Base-by-base conservation (phyloP, 30 jellyfish, hydroid and myxozoan species). In the Hydractinia echinata region DNA sequence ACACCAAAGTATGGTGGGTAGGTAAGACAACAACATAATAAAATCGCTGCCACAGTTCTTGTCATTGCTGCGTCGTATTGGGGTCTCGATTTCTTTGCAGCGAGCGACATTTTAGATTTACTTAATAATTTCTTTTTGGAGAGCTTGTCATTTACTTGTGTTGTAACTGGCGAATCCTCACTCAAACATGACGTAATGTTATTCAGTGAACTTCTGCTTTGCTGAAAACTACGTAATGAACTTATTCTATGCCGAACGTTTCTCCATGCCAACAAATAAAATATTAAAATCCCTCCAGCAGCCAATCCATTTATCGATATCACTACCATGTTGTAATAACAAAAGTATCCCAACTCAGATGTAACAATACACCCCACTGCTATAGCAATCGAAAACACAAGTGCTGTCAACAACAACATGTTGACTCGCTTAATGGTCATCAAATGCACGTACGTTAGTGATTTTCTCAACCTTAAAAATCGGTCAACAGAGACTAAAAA, bases 41-140 rank as follows among this genome's bases (percentile, higher is more conserved):
- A 52, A 71, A 71, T 71, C 60, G 81, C 81, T 71, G 81, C 81
- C 14, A 71, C 81, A 19, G 81, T 71, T 71, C 81, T 54, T 19
- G 81, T 71, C 81, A 71, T 71, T 9, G 81, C 69, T 19, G 81
- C 81, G n/a, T 71, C 81, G 67, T 71, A 71, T 19, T 71, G 81
- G 0, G 55, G 81, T 52, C 52, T 71, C 5, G 81, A 19, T 19
- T 58, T 71, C n/a, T 50, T 30, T 52, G 52, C 10, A 7, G 30
- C 81, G n/a, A 71, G 30, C 15, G 81, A 19, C 4, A 10, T 9
- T 71, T 71, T 13, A 0, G 55, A 48, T 19, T 71, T 71, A 50
- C 81, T 10, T 58, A 71, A 71, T 30, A 30, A 30, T 30, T 30
- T 30, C 44, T 30, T 30, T 7, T 19, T 3, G 74, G 39, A 64